Evolutionary conservation across 2,113 vertebrate species (phyloP), one percentile per base, ranked within the genome.

Genomic region (Saccopteryx bilineata): DNA sequence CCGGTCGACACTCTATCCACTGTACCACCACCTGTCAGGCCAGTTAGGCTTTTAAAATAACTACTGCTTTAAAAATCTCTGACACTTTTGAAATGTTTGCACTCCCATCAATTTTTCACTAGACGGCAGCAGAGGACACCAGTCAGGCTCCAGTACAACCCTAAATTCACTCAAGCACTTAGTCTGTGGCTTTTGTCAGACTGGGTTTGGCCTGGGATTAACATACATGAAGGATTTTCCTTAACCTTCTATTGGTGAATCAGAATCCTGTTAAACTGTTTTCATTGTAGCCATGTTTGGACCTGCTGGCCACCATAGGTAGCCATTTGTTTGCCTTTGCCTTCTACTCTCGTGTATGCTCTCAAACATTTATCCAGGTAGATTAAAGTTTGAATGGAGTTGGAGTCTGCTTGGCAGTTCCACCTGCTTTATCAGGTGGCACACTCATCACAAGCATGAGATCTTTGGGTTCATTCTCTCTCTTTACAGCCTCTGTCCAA

Each of bases 51-150:
- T 94, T 95, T 68, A 65, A 89, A 96, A 71, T 71, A 80, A 63
- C 5, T 66, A 68, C 2, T 66, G 58, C n/a, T 95, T 88, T 23
- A 80, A 93, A 78, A 46, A 12, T n/a, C n/a, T 63, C 50, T 54
- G 19, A 60, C 21, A 1, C 23, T 93, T 33, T 90, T 89, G 72
- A 87, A 86, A 92, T 93, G 28, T 2, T 24, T 84, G 5, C 63
- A 60, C 74, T 78, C 24, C 50, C n/a, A 9, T 8, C 2, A 11
- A 14, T 50, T 63, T 74, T 90, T 68, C 96, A 83, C 93, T 94
- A 97, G 97, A 82, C 93, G 97, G 91, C 86, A 95, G 89, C 91
- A 97, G 95, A 96, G 63, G 78, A 95, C 74, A 39, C 46, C 0
- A 11, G 39, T 91, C 68, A 9, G 63, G n/a, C 31, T 92, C 19